Conservation (phyloP, 2,797 vertebrate species). For the Triplophysa yarkandensis region DNA sequence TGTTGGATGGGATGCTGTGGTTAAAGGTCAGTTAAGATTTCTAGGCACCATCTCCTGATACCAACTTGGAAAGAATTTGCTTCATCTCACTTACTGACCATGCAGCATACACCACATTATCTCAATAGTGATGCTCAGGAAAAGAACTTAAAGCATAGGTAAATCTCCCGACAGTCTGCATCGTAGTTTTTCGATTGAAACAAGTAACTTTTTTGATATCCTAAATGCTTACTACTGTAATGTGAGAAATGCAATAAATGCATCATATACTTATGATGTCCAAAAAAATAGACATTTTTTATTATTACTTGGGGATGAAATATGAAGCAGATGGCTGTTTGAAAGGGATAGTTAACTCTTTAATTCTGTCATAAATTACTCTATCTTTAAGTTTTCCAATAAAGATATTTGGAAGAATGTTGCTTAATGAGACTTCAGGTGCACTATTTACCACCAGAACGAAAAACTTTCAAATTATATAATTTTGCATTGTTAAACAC, state of each 20-base stretch:
- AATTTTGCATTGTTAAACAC: too few relatives aligned
- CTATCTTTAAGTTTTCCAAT: too few relatives aligned
- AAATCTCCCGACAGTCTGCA: background rate
- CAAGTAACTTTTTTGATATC: too few relatives aligned
- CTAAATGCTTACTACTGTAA: too few relatives aligned
- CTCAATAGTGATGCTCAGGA: background rate
- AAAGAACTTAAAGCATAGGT: background rate
- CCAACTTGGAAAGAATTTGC: background rate
- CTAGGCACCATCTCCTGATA: background rate
- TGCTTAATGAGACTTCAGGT: too few relatives aligned
- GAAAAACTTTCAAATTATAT: too few relatives aligned
- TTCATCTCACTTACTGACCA: background rate
- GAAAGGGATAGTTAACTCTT: too few relatives aligned
- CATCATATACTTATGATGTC: too few relatives aligned
- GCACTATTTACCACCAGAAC: too few relatives aligned
- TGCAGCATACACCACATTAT: background rate
- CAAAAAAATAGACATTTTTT: background rate
- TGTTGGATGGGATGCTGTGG: background rate
- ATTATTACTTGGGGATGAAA: background rate
- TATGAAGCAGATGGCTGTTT: background rate
- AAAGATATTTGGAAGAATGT: too few relatives aligned
- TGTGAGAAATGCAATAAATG: too few relatives aligned
- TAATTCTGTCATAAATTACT: too few relatives aligned
- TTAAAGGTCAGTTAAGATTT: background rate
- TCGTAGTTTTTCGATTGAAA: background rate